phyloP scores from a whole-genome alignment of 2,888 invertebrate species.

The Thumatha senex region DNA sequence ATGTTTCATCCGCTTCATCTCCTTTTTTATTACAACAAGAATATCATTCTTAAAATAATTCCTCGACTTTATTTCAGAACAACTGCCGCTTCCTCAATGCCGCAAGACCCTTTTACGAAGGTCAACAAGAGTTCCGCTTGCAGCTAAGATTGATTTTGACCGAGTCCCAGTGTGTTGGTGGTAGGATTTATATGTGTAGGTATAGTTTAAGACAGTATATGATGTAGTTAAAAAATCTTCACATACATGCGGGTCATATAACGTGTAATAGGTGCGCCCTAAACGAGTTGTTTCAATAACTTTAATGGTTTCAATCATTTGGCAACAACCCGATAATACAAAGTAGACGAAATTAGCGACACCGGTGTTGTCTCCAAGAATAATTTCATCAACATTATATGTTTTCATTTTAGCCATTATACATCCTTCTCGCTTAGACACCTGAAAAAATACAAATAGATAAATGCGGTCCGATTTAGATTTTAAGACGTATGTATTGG shows the following conservation, averaged over 20 bases:
- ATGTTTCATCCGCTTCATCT: too few relatives aligned
- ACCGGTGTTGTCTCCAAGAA: slow-evolving; percentile 79
- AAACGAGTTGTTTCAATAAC: slow-evolving; percentile 44
- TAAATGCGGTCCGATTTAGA: too few relatives aligned
- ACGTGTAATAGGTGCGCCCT: slow-evolving; percentile 63
- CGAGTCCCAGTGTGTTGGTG: too few relatives aligned
- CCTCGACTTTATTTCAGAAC: too few relatives aligned
- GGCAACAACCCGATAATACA: slow-evolving; percentile 82
- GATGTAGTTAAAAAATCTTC: neutral
- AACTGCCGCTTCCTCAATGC: too few relatives aligned
- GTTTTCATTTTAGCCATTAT: slow-evolving; percentile 85
- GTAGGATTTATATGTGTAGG: neutral
- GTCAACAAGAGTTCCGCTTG: too few relatives aligned
- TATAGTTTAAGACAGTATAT: neutral
- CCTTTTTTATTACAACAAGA: too few relatives aligned
- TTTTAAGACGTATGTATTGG: too few relatives aligned
- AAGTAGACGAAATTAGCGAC: slow-evolving; percentile 80
- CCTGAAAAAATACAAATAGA: slow-evolving; percentile 41
- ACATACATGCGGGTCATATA: slow-evolving; percentile 75
- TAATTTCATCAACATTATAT: slow-evolving; percentile 80
- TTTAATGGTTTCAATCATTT: slow-evolving; percentile 83
- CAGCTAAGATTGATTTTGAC: too few relatives aligned
- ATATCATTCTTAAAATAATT: too few relatives aligned
- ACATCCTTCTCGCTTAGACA: slow-evolving; percentile 85
- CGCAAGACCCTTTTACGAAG: too few relatives aligned